Conservation (phyloP, 92 coral and sea anemone genomes). For the Nematostella vectensis region DNA sequence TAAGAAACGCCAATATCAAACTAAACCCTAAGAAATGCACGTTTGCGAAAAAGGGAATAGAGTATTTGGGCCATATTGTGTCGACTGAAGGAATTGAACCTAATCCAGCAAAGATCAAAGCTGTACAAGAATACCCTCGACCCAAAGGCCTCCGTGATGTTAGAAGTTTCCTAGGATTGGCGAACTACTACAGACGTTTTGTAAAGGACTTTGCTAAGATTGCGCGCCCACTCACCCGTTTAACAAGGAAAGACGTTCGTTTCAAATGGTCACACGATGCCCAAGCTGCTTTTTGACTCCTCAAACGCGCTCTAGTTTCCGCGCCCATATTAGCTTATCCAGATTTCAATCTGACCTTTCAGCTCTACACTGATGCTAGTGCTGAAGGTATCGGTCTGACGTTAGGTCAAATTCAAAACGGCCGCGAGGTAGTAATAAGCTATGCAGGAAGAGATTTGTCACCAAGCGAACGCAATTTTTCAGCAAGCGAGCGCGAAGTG, state of each 20-base stretch:
- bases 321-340: slow-evolving; percentile 42
- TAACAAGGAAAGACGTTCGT: slow-evolving; percentile 13
- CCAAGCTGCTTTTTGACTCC: slow-evolving; percentile 19
- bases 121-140: slow-evolving; percentile 30
- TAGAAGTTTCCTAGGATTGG: slow-evolving; percentile 42
- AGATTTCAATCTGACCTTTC: slow-evolving; percentile 19
- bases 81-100: slow-evolving; percentile 34
- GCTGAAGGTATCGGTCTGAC: slow-evolving; percentile 29
- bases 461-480: slow-evolving; percentile 29
- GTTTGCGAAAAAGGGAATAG: slow-evolving; percentile 26
- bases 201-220: slow-evolving; percentile 34
- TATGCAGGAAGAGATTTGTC: slow-evolving; percentile 40
- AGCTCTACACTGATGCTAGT: slow-evolving; percentile 37
- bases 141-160: slow-evolving; percentile 39
- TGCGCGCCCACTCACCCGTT: slow-evolving; percentile 27
- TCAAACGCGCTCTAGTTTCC: slow-evolving; percentile 19
- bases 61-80: slow-evolving; percentile 46
- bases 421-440: slow-evolving; percentile 25
- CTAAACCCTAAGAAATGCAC: slow-evolving; percentile 45
- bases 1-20: slow-evolving; percentile 35
- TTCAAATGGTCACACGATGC: slow-evolving; percentile 28
- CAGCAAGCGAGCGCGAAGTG: slow-evolving; percentile 37
- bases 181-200: slow-evolving; percentile 47
- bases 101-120: slow-evolving; percentile 33
- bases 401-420: slow-evolving; percentile 25